A percentile compares a stretch with the other conserved stretches of the same genome.
Conservation (phyloP, 1,140 invertebrate species). For the Cataglyphis hispanica region DNA sequence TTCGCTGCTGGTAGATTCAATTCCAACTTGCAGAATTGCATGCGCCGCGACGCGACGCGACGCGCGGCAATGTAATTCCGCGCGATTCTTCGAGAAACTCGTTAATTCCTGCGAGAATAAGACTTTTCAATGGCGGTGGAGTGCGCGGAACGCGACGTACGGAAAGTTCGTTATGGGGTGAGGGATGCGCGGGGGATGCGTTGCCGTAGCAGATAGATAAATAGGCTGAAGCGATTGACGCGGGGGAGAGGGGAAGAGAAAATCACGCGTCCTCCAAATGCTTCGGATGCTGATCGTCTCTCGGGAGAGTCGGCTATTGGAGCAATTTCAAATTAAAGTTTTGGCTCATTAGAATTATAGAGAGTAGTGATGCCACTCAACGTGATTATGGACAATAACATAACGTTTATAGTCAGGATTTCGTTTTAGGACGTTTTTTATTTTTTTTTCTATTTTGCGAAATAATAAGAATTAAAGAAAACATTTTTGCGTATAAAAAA, state of each 20-base stretch:
- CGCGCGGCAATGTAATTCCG: conserved; percentile 65
- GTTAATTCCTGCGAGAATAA: conserved; percentile 69
- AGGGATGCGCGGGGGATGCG: not conserved
- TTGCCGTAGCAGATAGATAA: conserved; percentile 32
- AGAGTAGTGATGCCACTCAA: not conserved
- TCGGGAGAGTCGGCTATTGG: not conserved
- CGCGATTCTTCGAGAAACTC: conserved; percentile 72
- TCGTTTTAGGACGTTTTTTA: no score
- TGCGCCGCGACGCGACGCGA: conserved; percentile 12
- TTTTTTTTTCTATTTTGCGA: no score
- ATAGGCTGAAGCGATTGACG: conserved; percentile 43
- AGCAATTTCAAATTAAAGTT: conserved; percentile 32
- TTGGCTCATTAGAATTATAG: not conserved
- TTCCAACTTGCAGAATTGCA: conserved; percentile 67
- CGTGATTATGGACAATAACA: not conserved
- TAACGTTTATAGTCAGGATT: not conserved
- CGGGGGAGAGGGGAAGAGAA: conserved; percentile 19
- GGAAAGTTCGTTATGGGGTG: conserved; percentile 55
- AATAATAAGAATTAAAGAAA: no score
- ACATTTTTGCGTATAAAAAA: no score
- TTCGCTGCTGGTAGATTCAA: conserved; percentile 64
- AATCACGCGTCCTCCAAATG: conserved; percentile 30
- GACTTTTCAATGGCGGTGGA: conserved; percentile 26
- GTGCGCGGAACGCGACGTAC: conserved; percentile 40
- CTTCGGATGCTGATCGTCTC: conserved; percentile 24